Percentiles rank a stretch among this genome's conserved stretches.
phyloP scores from a whole-genome alignment of 2,113 vertebrate genomes.

The Trochalopteron elliotii region DNA sequence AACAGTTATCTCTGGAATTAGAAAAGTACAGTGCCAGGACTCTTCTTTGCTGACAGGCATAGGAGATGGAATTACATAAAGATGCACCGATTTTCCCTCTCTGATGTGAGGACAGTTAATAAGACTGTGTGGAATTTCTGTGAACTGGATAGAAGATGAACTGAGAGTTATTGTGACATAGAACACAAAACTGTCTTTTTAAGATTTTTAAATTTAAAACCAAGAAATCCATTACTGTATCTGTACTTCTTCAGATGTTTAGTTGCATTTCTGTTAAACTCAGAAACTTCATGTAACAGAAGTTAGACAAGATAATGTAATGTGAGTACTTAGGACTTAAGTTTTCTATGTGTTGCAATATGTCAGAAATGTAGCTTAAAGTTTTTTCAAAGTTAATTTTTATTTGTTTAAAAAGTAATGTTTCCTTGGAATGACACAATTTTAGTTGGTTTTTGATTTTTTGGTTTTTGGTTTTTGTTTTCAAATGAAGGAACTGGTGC shows the following conservation, averaged over 20 bases:
- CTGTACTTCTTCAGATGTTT: not conserved
- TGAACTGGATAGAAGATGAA: not conserved
- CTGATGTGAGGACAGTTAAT: not conserved
- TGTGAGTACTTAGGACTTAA: not conserved
- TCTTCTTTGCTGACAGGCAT: not conserved
- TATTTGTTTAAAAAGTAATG: not conserved
- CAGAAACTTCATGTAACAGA: not conserved
- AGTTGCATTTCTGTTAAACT: not conserved
- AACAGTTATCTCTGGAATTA: slow-evolving; percentile 1
- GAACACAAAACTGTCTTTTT: not conserved
- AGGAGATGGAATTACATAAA: not conserved
- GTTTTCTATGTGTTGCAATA: not conserved
- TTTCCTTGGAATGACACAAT: not conserved
- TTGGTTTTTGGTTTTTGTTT: not conserved
- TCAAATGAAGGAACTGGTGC: not conserved
- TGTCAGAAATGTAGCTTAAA: not conserved
- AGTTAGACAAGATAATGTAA: not conserved
- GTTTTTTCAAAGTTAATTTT: not conserved
- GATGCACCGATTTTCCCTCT: not conserved
- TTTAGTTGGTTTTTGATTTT: not conserved
- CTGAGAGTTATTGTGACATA: not conserved
- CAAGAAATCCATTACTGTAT: not conserved
- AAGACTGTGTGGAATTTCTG: not conserved
- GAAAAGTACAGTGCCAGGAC: not conserved
- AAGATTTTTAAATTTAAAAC: not conserved